phyloP scores from a whole-genome alignment of 2,888 invertebrate species.

The Neuroscelio doddi region DNA sequence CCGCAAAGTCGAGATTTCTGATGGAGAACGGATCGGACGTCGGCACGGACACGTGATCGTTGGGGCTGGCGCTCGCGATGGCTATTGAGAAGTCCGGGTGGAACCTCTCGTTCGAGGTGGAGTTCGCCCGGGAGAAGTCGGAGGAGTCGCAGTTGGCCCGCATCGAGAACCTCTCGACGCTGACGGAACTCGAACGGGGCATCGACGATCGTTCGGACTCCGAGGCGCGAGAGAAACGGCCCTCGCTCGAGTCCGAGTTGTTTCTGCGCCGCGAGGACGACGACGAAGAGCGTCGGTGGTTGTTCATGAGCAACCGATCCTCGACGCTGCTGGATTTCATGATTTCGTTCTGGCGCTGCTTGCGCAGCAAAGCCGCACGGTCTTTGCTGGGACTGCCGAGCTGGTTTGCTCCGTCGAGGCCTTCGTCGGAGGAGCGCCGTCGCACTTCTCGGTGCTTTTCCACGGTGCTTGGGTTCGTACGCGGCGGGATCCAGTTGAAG shows the following conservation, averaged over 20 bases:
- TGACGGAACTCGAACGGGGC: slow-evolving; percentile 67
- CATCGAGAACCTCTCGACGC: slow-evolving; percentile 68
- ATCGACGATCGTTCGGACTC: slow-evolving; percentile 68
- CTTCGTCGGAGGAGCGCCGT: slow-evolving; percentile 73
- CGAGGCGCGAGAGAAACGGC: slow-evolving; percentile 64
- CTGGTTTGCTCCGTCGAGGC: slow-evolving; percentile 48
- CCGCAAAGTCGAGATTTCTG: slow-evolving; percentile 65
- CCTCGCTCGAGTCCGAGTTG: slow-evolving; percentile 65
- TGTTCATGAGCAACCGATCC: slow-evolving; percentile 61
- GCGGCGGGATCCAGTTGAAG: slow-evolving; percentile 78
- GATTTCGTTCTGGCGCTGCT: slow-evolving; percentile 62
- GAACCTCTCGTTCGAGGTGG: slow-evolving; percentile 68
- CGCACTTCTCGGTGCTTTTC: slow-evolving; percentile 88
- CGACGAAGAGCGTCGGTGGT: slow-evolving; percentile 40
- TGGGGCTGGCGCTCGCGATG: slow-evolving; percentile 68
- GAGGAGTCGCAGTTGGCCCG: slow-evolving; percentile 69
- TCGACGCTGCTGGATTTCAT: slow-evolving; percentile 66
- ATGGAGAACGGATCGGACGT: slow-evolving; percentile 68
- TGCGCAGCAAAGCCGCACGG: slow-evolving; percentile 46
- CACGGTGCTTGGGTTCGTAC: slow-evolving; percentile 74
- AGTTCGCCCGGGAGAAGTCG: slow-evolving; percentile 69
- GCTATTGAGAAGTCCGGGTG: slow-evolving; percentile 70
- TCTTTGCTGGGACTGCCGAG: slow-evolving; percentile 53
- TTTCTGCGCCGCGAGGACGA: slow-evolving; percentile 53
- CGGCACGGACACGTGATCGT: slow-evolving; percentile 67